These are phyloP conservation scores for Sebastes oblongus DNA, from an alignment of 2,797 vertebrate species.

Conservation along the genomic window DNA sequence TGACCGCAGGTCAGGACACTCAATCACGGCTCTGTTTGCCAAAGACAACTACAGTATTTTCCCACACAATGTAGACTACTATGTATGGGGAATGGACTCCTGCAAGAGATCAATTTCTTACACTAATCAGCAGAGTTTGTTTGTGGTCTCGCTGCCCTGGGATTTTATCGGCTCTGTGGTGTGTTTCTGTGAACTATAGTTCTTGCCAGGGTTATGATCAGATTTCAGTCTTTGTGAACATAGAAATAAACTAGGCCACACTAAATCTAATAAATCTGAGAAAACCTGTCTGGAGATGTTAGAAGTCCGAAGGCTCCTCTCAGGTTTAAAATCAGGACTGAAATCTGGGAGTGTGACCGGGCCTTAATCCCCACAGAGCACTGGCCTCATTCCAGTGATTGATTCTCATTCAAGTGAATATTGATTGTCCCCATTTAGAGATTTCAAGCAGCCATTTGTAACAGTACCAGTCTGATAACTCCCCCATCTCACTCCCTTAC, in stretches of 20 bases:
- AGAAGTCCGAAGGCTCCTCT: neutral
- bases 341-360: conserved; percentile 42
- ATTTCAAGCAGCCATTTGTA: conserved; percentile 70
- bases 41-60: conserved; percentile 17
- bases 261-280: neutral
- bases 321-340: conserved; percentile 32
- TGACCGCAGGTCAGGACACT: neutral
- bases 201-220: neutral
- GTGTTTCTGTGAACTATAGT: neutral
- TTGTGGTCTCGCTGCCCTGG: neutral
- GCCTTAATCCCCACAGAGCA: conserved; percentile 55
- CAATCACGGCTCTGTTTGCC: conserved; percentile 14
- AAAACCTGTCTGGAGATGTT: neutral
- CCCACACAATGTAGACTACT: neutral
- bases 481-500: conserved; percentile 24
- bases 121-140: conserved; percentile 16
- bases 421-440: conserved; percentile 74
- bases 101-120: conserved; percentile 5
- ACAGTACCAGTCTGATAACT: conserved; percentile 46
- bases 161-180: neutral
- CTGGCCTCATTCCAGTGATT: conserved; percentile 73
- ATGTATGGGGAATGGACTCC: neutral
- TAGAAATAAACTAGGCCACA: neutral
- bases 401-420: conserved; percentile 74
- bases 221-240: neutral